phyloP scores from a whole-genome alignment of 1,140 invertebrate genomes.

The Anagrus nilaparvatae region DNA sequence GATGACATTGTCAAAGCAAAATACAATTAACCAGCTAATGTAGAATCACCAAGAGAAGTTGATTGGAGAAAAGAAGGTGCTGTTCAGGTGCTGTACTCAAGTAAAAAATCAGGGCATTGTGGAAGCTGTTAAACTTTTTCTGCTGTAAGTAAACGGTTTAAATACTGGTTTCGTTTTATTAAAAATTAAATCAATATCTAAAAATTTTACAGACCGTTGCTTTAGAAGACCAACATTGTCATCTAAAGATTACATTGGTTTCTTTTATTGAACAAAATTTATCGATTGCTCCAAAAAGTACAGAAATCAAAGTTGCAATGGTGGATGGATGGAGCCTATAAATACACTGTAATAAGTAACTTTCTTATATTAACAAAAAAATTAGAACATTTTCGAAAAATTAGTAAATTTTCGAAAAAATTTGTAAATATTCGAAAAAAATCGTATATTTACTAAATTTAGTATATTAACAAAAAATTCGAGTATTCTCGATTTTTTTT shows the following conservation, averaged over 20 bases:
- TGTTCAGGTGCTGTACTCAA: slow-evolving; percentile 76
- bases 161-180: no score
- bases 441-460: no score
- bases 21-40: slow-evolving; percentile 65
- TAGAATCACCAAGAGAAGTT: slow-evolving; percentile 58
- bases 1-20: slow-evolving; percentile 49
- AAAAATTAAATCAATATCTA: no score
- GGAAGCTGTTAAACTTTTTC: slow-evolving; percentile 95
- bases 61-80: slow-evolving; percentile 84
- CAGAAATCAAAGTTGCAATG: slow-evolving; percentile 93
- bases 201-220: slow-evolving; percentile 67
- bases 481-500: no score
- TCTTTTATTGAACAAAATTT: slow-evolving; percentile 96
- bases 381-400: no score
- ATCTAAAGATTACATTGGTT: slow-evolving; percentile 70
- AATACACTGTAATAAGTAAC: no score
- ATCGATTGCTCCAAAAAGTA: slow-evolving; percentile 85
- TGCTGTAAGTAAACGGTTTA: no score
- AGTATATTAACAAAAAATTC: no score
- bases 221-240: slow-evolving; percentile 91
- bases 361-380: no score
- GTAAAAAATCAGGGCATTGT: slow-evolving; percentile 91
- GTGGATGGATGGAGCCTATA: slow-evolving; percentile 92
- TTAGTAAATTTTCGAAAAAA: no score
- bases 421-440: no score